phyloP scores from a whole-genome alignment of 2,888 invertebrate species.

The Apotomis capreana region DNA sequence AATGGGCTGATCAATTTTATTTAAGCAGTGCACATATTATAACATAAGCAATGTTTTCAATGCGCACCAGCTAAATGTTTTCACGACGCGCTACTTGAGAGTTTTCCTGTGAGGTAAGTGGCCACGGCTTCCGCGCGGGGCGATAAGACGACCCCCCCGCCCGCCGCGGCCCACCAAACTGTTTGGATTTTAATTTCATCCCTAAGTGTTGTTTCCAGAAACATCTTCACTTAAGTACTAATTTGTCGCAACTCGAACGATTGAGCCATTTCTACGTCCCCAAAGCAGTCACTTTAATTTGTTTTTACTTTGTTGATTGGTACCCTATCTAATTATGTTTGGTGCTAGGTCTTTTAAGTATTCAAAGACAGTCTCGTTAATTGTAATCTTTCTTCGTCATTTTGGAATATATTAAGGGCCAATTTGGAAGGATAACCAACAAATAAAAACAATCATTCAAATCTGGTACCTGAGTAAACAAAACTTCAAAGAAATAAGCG shows the following conservation, averaged over 20 bases:
- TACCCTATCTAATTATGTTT: too few species aligned
- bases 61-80: constrained; percentile 15
- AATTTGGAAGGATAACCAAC: too few species aligned
- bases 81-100: constrained; percentile 49
- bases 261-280: constrained; percentile 58
- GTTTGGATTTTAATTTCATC: constrained; percentile 81
- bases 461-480: too few species aligned
- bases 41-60: background rate
- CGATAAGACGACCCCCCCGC: constrained; percentile 67
- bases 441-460: too few species aligned
- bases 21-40: too few species aligned
- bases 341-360: too few species aligned
- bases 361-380: too few species aligned
- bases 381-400: too few species aligned
- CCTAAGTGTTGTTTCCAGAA: constrained; percentile 80
- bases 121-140: constrained; percentile 75
- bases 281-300: constrained; percentile 29
- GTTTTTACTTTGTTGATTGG: constrained; percentile 26
- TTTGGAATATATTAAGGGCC: too few species aligned
- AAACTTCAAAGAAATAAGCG: too few species aligned
- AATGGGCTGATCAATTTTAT: too few species aligned
- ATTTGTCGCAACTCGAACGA: constrained; percentile 75
- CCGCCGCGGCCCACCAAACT: constrained; percentile 59
- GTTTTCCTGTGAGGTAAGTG: constrained; percentile 58
- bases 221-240: constrained; percentile 75